Conservation (phyloP, 2,888 invertebrate genomes). For the Clanis bilineata region DNA sequence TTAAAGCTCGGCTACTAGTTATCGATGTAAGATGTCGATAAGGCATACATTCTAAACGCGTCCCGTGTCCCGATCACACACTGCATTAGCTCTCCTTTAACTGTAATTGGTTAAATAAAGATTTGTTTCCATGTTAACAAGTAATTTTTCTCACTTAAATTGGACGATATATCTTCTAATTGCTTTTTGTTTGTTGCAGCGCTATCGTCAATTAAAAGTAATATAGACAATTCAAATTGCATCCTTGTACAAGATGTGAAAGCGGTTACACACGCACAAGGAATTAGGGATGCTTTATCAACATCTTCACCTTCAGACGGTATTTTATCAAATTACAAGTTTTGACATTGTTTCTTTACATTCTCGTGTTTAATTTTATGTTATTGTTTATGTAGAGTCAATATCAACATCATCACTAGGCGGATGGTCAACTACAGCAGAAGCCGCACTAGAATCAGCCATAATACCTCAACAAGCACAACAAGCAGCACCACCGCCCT, state of each 20-base stretch:
- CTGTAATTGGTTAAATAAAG: conserved; percentile 5
- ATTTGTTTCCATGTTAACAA: conserved; percentile 9
- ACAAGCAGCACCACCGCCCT: conserved; percentile 89
- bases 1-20: conserved; percentile 64
- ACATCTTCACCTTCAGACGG: conserved; percentile 77
- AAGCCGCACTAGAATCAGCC: conserved; percentile 80
- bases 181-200: conserved; percentile 82
- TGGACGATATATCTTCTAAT: conserved; percentile 18
- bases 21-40: conserved; percentile 60
- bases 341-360: conserved; percentile 12
- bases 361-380: conserved; percentile 3
- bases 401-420: conserved; percentile 76
- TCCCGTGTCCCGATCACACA: neutral
- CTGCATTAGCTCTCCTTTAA: neutral
- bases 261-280: conserved; percentile 93
- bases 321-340: conserved; percentile 29
- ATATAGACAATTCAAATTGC: conserved; percentile 94
- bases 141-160: conserved; percentile 13
- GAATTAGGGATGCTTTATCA: conserved; percentile 87
- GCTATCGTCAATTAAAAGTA: conserved; percentile 94
- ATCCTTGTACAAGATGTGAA: conserved; percentile 94
- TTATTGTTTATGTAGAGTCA: conserved; percentile 83
- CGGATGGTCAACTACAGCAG: conserved; percentile 78
- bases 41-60: conserved; percentile 44
- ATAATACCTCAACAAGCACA: conserved; percentile 86